Evolutionary conservation across 1,140 invertebrate species (phyloP).

Genomic region (Cherax destructor): DNA sequence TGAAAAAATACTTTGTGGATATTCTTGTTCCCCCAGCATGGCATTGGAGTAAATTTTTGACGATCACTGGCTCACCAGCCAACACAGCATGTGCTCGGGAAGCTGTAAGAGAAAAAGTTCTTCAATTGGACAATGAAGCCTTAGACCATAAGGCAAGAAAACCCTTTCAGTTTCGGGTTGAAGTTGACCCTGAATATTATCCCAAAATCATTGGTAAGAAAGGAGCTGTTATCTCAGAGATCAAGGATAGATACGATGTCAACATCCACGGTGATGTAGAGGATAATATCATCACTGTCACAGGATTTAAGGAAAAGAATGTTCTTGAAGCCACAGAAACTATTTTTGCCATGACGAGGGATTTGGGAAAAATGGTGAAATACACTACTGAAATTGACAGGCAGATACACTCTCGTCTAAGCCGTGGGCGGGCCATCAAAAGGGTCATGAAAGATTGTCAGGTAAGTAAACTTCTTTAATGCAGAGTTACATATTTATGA

Average conservation of each 20-base stretch:
- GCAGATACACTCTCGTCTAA: constrained; percentile 92
- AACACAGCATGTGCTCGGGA: constrained; percentile 90
- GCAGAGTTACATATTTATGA: too few relatives aligned
- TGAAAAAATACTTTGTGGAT: constrained; percentile 92
- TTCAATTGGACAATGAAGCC: constrained; percentile 88
- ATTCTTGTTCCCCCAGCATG: constrained; percentile 86
- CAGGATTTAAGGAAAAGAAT: constrained; percentile 93
- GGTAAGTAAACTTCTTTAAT: constrained; percentile 75
- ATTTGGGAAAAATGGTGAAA: constrained; percentile 88
- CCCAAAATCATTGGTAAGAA: constrained; percentile 92
- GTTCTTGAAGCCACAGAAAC: constrained; percentile 89
- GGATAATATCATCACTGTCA: constrained; percentile 90
- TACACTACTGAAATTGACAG: constrained; percentile 89
- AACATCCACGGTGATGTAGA: constrained; percentile 88
- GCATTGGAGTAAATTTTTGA: constrained; percentile 82
- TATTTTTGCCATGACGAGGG: constrained; percentile 93
- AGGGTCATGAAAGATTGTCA: constrained; percentile 95
- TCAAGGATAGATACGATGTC: constrained; percentile 89
- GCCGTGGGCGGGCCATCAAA: constrained; percentile 88
- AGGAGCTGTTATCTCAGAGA: constrained; percentile 89
- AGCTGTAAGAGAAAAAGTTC: constrained; percentile 87
- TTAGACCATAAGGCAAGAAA: constrained; percentile 86
- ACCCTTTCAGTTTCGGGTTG: constrained; percentile 81
- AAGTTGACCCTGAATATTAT: constrained; percentile 92
- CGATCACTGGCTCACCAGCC: constrained; percentile 83